These are phyloP conservation scores for Hirtodrosophila alboralis DNA, from an alignment of 2,888 invertebrate genomes.

Conservation along the genomic window DNA sequence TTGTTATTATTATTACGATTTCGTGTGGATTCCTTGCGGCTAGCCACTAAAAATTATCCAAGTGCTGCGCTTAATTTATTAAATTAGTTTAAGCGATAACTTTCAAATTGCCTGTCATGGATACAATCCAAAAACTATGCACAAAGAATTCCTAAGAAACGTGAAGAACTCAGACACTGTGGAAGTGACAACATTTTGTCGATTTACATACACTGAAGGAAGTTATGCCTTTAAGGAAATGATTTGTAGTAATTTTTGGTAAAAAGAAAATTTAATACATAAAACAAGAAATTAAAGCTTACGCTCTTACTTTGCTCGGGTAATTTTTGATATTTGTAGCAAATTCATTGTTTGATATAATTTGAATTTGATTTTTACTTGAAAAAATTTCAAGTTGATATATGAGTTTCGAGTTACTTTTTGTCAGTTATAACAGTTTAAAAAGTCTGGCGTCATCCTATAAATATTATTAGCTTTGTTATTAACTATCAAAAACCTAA, in stretches of 20 bases:
- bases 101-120: slow-evolving; percentile 50
- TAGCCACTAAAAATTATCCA: slow-evolving; percentile 18
- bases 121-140: slow-evolving; percentile 38
- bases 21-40: slow-evolving; percentile 45
- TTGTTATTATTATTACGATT: slow-evolving; percentile 4
- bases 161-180: slow-evolving; percentile 50
- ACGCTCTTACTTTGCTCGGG: slow-evolving; percentile 1
- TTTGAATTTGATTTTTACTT: slow-evolving; percentile 8
- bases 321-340: too few species aligned
- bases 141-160: slow-evolving; percentile 57
- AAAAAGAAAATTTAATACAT: too few species aligned
- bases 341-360: slow-evolving; percentile 27
- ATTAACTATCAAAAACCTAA: slow-evolving; percentile 1
- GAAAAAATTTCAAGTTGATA: neutral
- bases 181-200: slow-evolving; percentile 41
- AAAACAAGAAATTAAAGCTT: too few species aligned
- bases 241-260: too few species aligned
- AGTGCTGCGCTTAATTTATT: slow-evolving; percentile 52
- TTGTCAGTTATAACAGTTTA: neutral
- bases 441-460: slow-evolving; percentile 13
- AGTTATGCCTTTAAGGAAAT: neutral
- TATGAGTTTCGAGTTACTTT: neutral
- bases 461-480: slow-evolving; percentile 3
- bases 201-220: slow-evolving; percentile 35
- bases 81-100: slow-evolving; percentile 63